These are phyloP conservation scores for Clunio marinus DNA, from an alignment of 2,888 invertebrate species.

Conservation along the genomic window DNA sequence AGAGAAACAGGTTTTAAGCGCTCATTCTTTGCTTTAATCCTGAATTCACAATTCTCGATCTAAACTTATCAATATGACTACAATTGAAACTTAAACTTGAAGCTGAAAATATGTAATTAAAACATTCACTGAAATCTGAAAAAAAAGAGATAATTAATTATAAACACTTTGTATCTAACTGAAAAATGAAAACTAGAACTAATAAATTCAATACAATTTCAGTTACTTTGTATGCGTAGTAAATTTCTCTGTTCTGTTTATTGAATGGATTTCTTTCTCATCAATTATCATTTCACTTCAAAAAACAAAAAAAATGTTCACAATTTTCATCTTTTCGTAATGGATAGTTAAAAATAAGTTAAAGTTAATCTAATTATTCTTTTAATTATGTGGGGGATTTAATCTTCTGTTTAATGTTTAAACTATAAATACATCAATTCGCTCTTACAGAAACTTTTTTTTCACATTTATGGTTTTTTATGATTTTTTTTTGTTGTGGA, in stretches of 20 bases:
- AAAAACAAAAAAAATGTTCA: constrained; percentile 15
- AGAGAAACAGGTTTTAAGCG: neutral
- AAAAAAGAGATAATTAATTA: too few relatives aligned
- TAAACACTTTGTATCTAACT: too few relatives aligned
- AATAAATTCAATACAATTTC: too few relatives aligned
- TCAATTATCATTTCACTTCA: neutral
- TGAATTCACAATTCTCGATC: too few relatives aligned
- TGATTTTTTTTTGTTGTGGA: constrained; percentile 16
- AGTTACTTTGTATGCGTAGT: constrained; percentile 19
- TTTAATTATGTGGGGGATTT: constrained; percentile 14
- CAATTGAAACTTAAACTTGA: too few relatives aligned
- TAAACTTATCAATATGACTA: too few relatives aligned
- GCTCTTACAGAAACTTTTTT: constrained; percentile 24
- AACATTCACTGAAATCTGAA: too few relatives aligned
- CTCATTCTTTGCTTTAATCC: too few relatives aligned
- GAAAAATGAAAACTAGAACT: too few relatives aligned
- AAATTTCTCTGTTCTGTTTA: constrained; percentile 7
- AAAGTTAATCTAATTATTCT: constrained; percentile 11
- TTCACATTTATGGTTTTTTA: constrained; percentile 30
- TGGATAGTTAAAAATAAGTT: constrained; percentile 27
- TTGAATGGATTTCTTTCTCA: constrained; percentile 9
- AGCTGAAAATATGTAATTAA: too few relatives aligned
- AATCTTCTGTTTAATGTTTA: constrained; percentile 3
- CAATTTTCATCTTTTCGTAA: neutral
- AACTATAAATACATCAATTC: constrained; percentile 38